These are phyloP conservation scores for Rhagium mordax DNA, from an alignment of 2,888 invertebrate species.

Conservation along the genomic window DNA sequence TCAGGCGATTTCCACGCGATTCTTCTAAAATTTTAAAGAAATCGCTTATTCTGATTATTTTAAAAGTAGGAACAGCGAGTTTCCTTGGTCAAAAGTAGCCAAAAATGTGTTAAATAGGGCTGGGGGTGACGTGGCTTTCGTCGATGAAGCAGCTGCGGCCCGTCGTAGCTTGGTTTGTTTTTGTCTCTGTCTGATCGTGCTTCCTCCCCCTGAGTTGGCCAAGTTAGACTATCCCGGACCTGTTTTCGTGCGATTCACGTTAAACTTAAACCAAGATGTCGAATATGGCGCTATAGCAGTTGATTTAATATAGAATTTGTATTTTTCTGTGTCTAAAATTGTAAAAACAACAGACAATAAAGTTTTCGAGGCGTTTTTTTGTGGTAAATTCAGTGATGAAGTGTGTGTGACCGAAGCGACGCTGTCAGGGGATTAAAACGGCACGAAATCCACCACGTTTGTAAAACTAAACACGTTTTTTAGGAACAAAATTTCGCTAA, in stretches of 20 bases:
- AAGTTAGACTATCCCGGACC: slow-evolving; percentile 71
- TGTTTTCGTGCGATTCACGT: slow-evolving; percentile 66
- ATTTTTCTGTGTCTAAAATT: slow-evolving; percentile 63
- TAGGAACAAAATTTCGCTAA: slow-evolving; percentile 43
- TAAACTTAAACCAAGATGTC: slow-evolving; percentile 69
- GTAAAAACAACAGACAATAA: slow-evolving; percentile 42
- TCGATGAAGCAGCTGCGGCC: slow-evolving; percentile 52
- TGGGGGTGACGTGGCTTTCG: slow-evolving; percentile 50
- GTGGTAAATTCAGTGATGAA: slow-evolving; percentile 50
- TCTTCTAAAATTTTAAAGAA: slow-evolving; percentile 7
- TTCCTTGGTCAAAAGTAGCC: slow-evolving; percentile 14
- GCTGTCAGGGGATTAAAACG: slow-evolving; percentile 50
- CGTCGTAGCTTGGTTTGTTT: slow-evolving; percentile 57
- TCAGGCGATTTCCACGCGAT: neutral
- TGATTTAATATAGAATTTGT: slow-evolving; percentile 65
- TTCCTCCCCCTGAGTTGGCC: slow-evolving; percentile 65
- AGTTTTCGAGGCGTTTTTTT: slow-evolving; percentile 46
- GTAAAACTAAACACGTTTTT: slow-evolving; percentile 54
- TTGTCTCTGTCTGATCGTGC: slow-evolving; percentile 62
- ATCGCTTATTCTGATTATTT: neutral
- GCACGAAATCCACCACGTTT: slow-evolving; percentile 60
- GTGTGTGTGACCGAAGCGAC: slow-evolving; percentile 52
- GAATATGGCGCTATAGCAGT: slow-evolving; percentile 65
- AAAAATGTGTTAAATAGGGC: neutral
- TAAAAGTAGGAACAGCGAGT: neutral